phyloP scores from a whole-genome alignment of 1,140 invertebrate species.

The Steinernema feltiae region DNA sequence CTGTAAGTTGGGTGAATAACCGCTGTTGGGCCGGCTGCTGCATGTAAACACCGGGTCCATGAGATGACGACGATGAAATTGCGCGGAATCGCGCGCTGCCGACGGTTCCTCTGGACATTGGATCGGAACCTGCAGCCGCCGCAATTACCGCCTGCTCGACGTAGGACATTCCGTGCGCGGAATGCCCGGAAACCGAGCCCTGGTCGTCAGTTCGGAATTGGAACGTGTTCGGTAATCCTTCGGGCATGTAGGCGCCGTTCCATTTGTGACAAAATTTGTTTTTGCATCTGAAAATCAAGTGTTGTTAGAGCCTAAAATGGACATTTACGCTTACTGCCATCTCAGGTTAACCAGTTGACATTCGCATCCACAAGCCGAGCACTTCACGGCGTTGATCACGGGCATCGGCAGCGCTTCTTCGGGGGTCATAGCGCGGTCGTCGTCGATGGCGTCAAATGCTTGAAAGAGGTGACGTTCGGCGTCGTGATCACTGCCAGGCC shows the following conservation, averaged over 20 bases:
- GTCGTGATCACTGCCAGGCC: neutral
- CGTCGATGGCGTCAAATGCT: neutral
- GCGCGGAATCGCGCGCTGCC: neutral
- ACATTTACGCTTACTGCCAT: neutral
- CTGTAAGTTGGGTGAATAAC: neutral
- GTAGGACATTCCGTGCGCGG: conserved; percentile 2
- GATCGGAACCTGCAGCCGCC: neutral
- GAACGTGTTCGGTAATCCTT: neutral
- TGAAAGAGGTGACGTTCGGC: neutral
- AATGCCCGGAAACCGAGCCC: neutral
- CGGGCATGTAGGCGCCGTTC: conserved; percentile 1
- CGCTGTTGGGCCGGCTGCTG: neutral
- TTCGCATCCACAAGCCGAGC: neutral
- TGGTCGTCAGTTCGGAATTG: neutral
- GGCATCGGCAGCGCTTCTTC: neutral
- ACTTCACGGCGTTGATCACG: neutral
- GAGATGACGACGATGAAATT: neutral
- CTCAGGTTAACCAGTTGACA: neutral
- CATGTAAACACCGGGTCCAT: neutral
- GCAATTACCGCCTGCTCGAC: neutral
- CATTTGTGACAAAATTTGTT: neutral
- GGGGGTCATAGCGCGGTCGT: neutral
- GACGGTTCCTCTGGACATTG: neutral
- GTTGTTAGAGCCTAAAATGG: neutral
- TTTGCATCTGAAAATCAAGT: neutral